These are phyloP conservation scores for Sorex fumeus DNA, from an alignment of 2,113 vertebrate genomes.

Conservation along the genomic window DNA sequence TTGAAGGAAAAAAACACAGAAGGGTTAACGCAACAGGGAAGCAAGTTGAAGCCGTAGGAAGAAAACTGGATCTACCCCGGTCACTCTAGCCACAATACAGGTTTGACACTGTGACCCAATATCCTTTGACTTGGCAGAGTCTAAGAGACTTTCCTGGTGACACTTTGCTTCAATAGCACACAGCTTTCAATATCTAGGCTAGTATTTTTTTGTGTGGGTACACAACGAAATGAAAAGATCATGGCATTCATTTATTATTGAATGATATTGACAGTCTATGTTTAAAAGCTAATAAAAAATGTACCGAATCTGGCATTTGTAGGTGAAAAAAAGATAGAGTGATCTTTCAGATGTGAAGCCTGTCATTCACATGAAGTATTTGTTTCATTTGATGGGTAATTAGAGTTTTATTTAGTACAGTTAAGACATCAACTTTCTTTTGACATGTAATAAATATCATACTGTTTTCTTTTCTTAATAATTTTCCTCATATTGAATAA, in stretches of 20 bases:
- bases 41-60: background rate
- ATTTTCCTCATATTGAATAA: conserved; percentile 21
- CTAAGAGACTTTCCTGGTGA: no score
- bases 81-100: rapidly evolving
- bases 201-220: background rate
- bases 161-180: background rate
- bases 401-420: conserved; percentile 45
- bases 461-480: conserved; percentile 20
- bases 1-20: background rate
- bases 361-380: background rate
- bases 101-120: no score
- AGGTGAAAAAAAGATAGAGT: conserved; percentile 7
- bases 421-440: conserved; percentile 32
- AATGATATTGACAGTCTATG: background rate
- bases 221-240: conserved; percentile 1
- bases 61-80: background rate
- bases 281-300: conserved; percentile 16
- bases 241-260: conserved; percentile 16
- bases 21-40: background rate
- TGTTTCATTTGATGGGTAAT: conserved; percentile 56
- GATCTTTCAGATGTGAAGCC: background rate
- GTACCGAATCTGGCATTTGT: conserved; percentile 34
- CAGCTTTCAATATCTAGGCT: background rate
- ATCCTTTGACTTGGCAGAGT: background rate
- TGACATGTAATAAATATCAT: conserved; percentile 33